phyloP scores from a whole-genome alignment of 37 sponge, comb jelly and placozoan genomes.

The Haliclona indistincta region DNA sequence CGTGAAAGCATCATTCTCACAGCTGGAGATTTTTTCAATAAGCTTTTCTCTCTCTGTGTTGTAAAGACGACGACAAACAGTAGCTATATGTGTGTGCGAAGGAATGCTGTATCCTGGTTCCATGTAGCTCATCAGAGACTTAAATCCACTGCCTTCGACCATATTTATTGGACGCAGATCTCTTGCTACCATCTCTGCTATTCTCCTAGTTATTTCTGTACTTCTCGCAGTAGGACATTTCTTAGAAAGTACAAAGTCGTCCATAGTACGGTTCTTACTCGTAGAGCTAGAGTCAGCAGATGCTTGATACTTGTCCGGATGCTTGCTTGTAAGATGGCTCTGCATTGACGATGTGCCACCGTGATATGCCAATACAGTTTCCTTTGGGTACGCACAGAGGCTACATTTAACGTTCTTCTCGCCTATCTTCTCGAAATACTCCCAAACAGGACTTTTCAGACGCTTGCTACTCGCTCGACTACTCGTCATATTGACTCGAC shows the following conservation, averaged over 20 bases:
- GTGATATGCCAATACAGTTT: neutral
- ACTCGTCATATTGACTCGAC: no score
- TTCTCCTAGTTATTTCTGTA: neutral
- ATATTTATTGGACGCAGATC: conserved; percentile 12
- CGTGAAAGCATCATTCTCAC: neutral
- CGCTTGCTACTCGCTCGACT: neutral
- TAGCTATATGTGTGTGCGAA: conserved; percentile 16
- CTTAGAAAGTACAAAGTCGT: conserved; percentile 1
- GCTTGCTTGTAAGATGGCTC: neutral
- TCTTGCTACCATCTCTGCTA: conserved; percentile 18
- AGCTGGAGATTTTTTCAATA: neutral
- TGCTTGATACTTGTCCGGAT: neutral
- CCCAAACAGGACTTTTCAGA: neutral
- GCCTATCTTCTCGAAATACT: neutral
- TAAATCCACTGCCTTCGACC: neutral
- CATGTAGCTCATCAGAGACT: neutral
- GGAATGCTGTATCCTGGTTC: neutral
- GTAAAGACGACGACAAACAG: conserved; percentile 6
- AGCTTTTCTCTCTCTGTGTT: neutral
- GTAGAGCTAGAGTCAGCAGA: neutral
- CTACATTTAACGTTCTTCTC: conserved; percentile 7
- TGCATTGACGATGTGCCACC: conserved; percentile 18
- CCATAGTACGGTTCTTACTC: neutral
- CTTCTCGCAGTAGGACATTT: conserved; percentile 1
- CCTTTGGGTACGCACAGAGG: no score